Base-by-base conservation (phyloP, 2,797 vertebrate genomes). In the Columba guinea region DNA sequence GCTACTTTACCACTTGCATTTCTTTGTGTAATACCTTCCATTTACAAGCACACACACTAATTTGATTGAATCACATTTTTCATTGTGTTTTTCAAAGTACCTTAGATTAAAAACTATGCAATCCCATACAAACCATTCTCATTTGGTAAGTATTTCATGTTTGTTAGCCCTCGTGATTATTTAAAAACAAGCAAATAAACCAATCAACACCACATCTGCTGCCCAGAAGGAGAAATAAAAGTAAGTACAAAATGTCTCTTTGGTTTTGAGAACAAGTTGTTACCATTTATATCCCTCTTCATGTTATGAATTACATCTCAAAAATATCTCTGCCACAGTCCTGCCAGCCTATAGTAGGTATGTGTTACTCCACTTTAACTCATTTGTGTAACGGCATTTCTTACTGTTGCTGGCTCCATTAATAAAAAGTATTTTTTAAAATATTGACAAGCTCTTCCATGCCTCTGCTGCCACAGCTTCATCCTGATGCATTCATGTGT, bases 401-500 rank as follows among this genome's bases (percentile, higher is more conserved):
- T 96, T 96, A 93, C 17, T 79, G 11, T 21, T 73, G 87, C 91
- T 97, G 95, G 78, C 92, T 97, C 95, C 94, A 96, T 97, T 97
- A 94, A 93, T 97, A 87, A 97, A 98, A 95, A 97, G 59, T 37
- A 70, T 65, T 60, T 27, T 17, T 58, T 19, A 84, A 94, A 98
- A 97, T 89, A 90, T 94, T 93, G 92, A 95, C 94, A 92, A 93
- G 92, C 79, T 96, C 97, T 94, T 89, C 68, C 82, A 93, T 93
- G 87, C 64, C 78, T 94, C 97, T 97, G 92, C 92, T 96, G 95
- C 97, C 96, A 87, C 82, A 96, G 81, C 87, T 75, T 97, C 94
- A 95, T 91, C 93, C 75, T 95, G 95, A 92, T 87, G 94, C 89
- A 95, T 92, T 95, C 87, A 64, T 91, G 93, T 89, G 84, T 96